A percentile compares a stretch with the other conserved stretches of the same genome.
Conservation (phyloP, 30 jellyfish, hydroid and myxozoan species). For the Aurelia coerulea region DNA sequence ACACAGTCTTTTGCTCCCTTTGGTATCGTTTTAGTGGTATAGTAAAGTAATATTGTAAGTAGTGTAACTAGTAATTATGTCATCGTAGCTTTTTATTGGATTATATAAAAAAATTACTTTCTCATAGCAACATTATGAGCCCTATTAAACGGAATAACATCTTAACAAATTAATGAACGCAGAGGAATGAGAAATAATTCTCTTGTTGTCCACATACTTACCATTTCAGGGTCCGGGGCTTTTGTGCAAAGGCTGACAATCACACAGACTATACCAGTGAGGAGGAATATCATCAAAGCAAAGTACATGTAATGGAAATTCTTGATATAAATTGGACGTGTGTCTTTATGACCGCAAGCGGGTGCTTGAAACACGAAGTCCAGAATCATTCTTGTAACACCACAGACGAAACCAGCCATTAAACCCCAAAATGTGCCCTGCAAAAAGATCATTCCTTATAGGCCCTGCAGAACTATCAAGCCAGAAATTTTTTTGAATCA, state of each 20-base stretch:
- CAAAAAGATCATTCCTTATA: background rate
- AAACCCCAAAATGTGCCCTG: slow-evolving; percentile 97
- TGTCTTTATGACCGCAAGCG: slow-evolving; percentile 80
- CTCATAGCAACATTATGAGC: too few relatives aligned
- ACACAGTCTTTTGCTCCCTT: too few relatives aligned
- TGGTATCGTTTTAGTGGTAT: too few relatives aligned
- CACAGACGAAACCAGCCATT: slow-evolving; percentile 84
- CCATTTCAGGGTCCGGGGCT: slow-evolving; percentile 91
- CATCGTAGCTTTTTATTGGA: too few relatives aligned
- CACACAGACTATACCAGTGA: slow-evolving; percentile 89
- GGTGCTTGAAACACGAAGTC: slow-evolving; percentile 94
- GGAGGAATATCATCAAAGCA: slow-evolving; percentile 85
- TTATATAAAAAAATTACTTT: too few relatives aligned
- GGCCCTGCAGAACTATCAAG: too few relatives aligned
- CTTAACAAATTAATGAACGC: too few relatives aligned
- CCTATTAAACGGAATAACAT: too few relatives aligned
- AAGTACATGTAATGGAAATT: slow-evolving; percentile 94
- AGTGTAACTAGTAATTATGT: too few relatives aligned
- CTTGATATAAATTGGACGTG: slow-evolving; percentile 81
- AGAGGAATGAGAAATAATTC: too few relatives aligned
- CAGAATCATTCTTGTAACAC: slow-evolving; percentile 84
- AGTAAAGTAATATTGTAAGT: too few relatives aligned
- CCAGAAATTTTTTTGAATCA: too few relatives aligned
- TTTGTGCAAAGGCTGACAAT: slow-evolving; percentile 88
- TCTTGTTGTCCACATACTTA: slow-evolving; percentile 19